phyloP scores from a whole-genome alignment of 2,113 vertebrate genomes.

The Nicator chloris region DNA sequence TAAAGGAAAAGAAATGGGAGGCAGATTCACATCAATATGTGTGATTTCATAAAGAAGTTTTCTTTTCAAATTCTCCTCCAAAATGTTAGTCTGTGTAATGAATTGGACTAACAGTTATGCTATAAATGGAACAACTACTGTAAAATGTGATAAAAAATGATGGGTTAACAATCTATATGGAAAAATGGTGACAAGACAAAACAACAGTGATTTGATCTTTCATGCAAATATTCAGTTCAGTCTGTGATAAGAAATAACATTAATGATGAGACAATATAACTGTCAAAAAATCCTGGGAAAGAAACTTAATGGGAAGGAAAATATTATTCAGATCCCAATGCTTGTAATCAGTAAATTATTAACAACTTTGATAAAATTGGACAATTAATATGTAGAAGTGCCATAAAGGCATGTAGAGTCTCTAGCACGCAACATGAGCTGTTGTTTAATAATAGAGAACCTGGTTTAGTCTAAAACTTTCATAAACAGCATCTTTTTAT shows the following conservation, averaged over 20 bases:
- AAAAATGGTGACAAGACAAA: conserved; percentile 61
- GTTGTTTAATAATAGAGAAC: conserved; percentile 62
- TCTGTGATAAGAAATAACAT: conserved; percentile 57
- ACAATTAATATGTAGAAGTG: conserved; percentile 61
- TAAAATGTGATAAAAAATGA: conserved; percentile 59
- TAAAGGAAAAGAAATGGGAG: background rate
- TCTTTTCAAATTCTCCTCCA: background rate
- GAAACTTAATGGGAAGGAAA: conserved; percentile 62
- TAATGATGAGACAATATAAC: conserved; percentile 17
- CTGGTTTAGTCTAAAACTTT: conserved; percentile 29
- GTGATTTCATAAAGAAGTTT: background rate
- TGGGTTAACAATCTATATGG: conserved; percentile 66
- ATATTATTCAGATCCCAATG: conserved; percentile 58
- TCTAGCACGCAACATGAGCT: conserved; percentile 55
- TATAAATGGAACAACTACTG: conserved; percentile 45
- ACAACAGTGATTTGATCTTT: conserved; percentile 66
- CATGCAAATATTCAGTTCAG: conserved; percentile 61
- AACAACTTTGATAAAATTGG: conserved; percentile 60
- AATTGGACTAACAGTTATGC: conserved; percentile 18
- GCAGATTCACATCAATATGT: background rate
- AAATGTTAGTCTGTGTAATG: background rate
- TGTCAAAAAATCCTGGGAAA: conserved; percentile 32
- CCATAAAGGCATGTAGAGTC: background rate
- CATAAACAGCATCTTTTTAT: conserved; percentile 60
- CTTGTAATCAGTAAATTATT: conserved; percentile 68